These are phyloP conservation scores for Lytechinus variegatus DNA, from an alignment of 35 echinoderm and acorn worm species.

Conservation along the genomic window DNA sequence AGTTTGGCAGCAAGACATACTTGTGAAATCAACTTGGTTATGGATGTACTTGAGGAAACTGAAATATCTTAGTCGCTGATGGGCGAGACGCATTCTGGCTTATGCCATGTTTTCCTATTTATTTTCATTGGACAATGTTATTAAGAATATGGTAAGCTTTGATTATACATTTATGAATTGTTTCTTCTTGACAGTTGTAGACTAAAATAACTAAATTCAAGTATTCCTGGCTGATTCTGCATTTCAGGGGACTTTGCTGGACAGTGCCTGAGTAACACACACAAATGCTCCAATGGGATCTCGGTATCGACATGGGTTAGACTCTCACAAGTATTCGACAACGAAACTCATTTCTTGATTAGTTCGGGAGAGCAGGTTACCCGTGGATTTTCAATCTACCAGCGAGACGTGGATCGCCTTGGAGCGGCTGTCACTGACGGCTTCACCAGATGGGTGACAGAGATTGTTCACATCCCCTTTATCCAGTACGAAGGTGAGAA, in stretches of 20 bases:
- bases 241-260: conserved; percentile 74
- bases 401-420: conserved; percentile 71
- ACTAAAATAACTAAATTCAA: too few species aligned
- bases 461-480: conserved; percentile 59
- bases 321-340: conserved; percentile 73
- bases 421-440: conserved; percentile 92
- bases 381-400: conserved; percentile 81
- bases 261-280: conserved; percentile 69
- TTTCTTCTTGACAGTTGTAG: too few species aligned
- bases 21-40: too few species aligned
- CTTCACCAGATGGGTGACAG: conserved; percentile 71
- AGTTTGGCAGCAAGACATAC: too few species aligned
- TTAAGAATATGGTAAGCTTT: too few species aligned
- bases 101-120: too few species aligned
- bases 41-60: too few species aligned
- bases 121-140: too few species aligned
- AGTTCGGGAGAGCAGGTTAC: conserved; percentile 89
- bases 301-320: conserved; percentile 79
- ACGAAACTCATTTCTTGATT: conserved; percentile 84
- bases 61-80: too few species aligned
- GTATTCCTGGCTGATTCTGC: not conserved
- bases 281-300: conserved; percentile 65
- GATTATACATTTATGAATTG: too few species aligned
- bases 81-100: too few species aligned
- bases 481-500: conserved; percentile 64